Base-by-base conservation (phyloP, 2,888 invertebrate species). In the Limnephilus rhombicus region DNA sequence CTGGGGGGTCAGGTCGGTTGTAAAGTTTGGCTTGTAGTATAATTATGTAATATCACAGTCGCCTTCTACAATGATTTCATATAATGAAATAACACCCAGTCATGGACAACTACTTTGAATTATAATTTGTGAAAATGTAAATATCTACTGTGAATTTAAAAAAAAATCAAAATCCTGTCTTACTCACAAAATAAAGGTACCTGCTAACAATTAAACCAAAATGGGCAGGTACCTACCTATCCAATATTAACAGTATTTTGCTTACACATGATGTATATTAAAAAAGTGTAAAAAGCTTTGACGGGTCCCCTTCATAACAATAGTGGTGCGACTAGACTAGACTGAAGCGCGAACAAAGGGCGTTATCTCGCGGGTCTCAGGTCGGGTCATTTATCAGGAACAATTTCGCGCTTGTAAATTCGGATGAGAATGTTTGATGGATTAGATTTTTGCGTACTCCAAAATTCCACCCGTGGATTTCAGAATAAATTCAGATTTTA, bases 331-430 rank as follows among this genome's bases (percentile, higher is more conserved):
- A 24, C 45, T 45, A 45, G 45, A 45, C 68, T 18, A 68, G 68
- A 68, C 9, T 68, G 24, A 24, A 68, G 53, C 7, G 24, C 68
- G 68, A 68, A 68, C 68, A 68, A 68, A 68, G 68, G 68, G 24
- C 68, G 68, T 68, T 68, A 68, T 68, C 68, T 68, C 68, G 68
- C 68, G 7, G 68, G 24, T 82, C 34, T 82, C 34, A 31, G 82
- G 29, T 82, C 34, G 34, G 82, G 82, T 31, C 82, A 82, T 82
- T 82, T 82, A 34, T 82, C 82, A 82, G 82, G 29, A 34, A 31
- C 29, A 82, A 82, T 34, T 82, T 82, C 34, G 34, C 82, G 82
- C 82, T 82, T 82, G 82, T 34, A 82, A 82, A 82, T 34, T 82
- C 34, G 34, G 31, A 31, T 34, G 82, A 13, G 34, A 82, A 34